Evolutionary conservation across 2,113 vertebrate species (phyloP).

Genomic region (Malaclemys terrapin): DNA sequence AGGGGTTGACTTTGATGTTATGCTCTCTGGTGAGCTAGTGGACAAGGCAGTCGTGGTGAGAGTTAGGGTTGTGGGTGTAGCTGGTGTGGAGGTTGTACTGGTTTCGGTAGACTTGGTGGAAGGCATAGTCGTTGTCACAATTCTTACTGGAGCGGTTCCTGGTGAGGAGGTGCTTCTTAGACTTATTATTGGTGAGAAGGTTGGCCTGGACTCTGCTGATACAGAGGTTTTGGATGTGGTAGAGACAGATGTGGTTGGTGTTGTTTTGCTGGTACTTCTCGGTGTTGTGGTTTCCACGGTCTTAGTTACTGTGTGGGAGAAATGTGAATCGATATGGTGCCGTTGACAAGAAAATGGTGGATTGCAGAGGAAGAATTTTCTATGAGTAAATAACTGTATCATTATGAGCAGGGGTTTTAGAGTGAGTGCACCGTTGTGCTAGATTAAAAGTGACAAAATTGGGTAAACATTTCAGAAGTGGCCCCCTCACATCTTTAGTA

Average conservation of each 20-base stretch:
- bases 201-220: background rate
- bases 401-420: background rate
- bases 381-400: too few species aligned
- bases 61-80: slow-evolving; percentile 15
- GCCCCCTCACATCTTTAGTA: too few species aligned
- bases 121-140: background rate
- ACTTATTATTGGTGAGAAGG: too few species aligned
- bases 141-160: too few species aligned
- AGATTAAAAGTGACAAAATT: too few species aligned
- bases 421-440: background rate
- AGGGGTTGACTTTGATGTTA: background rate
- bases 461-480: too few species aligned
- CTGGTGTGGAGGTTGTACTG: background rate
- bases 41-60: background rate
- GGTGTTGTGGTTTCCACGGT: background rate
- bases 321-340: too few species aligned
- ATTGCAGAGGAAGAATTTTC: fast-evolving
- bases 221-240: background rate
- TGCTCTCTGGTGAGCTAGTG: background rate
- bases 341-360: background rate
- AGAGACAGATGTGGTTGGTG: fast-evolving
- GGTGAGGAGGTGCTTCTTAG: too few species aligned
- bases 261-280: fast-evolving
- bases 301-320: background rate
- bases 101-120: too few species aligned